Percentiles rank a stretch among this genome's conserved stretches.
Evolutionary conservation across 2,113 vertebrate species (phyloP).

Genomic region (Python bivittatus): DNA sequence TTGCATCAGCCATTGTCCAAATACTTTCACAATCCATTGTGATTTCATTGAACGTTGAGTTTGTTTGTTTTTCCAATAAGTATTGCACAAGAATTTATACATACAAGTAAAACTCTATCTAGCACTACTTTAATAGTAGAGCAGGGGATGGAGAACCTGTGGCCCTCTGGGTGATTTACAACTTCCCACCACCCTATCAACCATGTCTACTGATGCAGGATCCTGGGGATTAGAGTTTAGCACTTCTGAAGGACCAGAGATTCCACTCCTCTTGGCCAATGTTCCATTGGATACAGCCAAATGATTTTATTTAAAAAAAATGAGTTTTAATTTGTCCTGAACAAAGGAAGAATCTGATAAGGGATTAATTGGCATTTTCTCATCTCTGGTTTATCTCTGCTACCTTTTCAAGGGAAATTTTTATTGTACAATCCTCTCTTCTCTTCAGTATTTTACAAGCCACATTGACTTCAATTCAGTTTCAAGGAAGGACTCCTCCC

Average conservation of each 20-base stretch:
- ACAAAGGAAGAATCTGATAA: slow-evolving; percentile 22
- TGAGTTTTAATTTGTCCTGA: neutral
- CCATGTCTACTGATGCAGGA: neutral
- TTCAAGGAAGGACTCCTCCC: neutral
- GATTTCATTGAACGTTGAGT: neutral
- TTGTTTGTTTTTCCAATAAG: neutral
- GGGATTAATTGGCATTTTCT: neutral
- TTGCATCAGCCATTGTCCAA: neutral
- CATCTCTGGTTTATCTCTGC: neutral
- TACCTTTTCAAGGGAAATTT: neutral
- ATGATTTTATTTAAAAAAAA: neutral
- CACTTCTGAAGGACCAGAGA: neutral
- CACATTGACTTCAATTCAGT: neutral
- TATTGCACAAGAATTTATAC: neutral
- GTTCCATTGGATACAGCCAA: neutral
- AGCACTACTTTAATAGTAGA: neutral
- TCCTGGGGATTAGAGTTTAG: neutral
- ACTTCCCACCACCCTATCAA: neutral
- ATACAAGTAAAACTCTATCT: neutral
- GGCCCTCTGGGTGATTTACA: neutral
- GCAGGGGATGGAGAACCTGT: neutral
- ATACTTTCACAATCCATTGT: neutral
- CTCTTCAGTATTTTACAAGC: neutral
- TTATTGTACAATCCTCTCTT: neutral
- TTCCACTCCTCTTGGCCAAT: neutral